Evolutionary conservation across 1,140 invertebrate species (phyloP).

Genomic region (Drosophila subpulchrella): DNA sequence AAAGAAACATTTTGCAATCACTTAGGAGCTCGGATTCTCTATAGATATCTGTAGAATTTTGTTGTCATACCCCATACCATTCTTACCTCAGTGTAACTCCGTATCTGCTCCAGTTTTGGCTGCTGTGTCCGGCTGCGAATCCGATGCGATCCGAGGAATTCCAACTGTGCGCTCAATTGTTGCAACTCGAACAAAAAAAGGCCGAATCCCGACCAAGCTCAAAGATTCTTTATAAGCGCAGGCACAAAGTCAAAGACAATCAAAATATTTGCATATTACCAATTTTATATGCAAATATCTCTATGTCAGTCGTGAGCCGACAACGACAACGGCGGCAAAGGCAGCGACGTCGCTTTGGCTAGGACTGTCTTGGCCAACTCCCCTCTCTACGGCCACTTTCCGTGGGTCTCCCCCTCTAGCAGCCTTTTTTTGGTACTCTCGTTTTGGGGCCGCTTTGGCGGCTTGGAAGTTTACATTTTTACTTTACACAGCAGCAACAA

Average conservation of each 20-base stretch:
- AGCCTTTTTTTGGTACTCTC: conserved; percentile 24
- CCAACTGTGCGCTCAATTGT: conserved; percentile 78
- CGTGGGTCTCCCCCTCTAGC: conserved; percentile 3
- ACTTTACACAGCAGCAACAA: conserved; percentile 59
- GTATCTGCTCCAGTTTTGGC: conserved; percentile 68
- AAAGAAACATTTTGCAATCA: too few relatives aligned
- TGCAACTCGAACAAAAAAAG: conserved; percentile 37
- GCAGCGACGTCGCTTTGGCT: conserved; percentile 58
- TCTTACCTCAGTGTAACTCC: conserved; percentile 1
- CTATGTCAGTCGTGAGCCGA: conserved; percentile 77
- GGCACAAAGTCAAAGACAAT: conserved; percentile 82
- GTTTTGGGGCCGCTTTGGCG: conserved; percentile 77
- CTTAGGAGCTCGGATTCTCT: too few relatives aligned
- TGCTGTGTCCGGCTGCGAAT: conserved; percentile 50
- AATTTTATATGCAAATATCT: conserved; percentile 82
- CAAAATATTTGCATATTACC: conserved; percentile 83
- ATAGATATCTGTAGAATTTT: too few relatives aligned
- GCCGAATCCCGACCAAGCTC: conserved; percentile 58
- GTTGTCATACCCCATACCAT: background rate
- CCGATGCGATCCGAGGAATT: conserved; percentile 64
- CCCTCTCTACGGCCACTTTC: background rate
- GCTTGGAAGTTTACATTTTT: conserved; percentile 75
- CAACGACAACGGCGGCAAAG: conserved; percentile 41
- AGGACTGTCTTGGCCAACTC: conserved; percentile 45
- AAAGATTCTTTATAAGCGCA: conserved; percentile 83